Evolutionary conservation across 2,888 invertebrate genomes (phyloP), one percentile per base, ranked within the genome.

Genomic region (Campopleginae sp.): DNA sequence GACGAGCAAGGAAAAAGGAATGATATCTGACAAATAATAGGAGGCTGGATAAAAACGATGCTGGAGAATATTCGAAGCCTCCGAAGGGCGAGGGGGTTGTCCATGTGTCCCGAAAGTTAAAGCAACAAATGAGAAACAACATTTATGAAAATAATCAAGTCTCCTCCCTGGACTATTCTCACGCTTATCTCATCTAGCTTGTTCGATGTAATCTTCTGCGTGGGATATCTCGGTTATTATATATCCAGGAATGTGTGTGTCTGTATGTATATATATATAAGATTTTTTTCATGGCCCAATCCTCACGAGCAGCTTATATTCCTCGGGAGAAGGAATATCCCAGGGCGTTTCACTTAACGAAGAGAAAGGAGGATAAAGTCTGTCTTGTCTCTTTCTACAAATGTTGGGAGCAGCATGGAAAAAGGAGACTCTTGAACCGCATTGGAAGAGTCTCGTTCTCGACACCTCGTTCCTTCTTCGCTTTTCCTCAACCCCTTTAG

Each of bases 341-440:
- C 82, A 72, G 17, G 81, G 76, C 71, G 66, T 80, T 82, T 82
- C 80, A 82, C 82, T 85, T 79, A 79, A 76, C 85, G 82, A 82
- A 82, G 83, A 46, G 74, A 58, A 75, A 65, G 38, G 48, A 65
- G 75, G 63, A 44, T 61, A 68, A 68, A 78, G n/a, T 46, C 65
- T 46, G 61, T 79, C 58, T 78, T 70, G 65, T 38, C 17, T 46
- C 65, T 65, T 19, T 3, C 19, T 72, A 51, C 54, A 38, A 17
- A 5, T 42, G 19, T 58, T 38, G n/a, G 14, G 4, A 23, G 17
- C 10, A 31, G 23, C 17, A 38, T 33, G 75, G 19, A 44, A 63
- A 48, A 61, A 48, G 48, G 23, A 68, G 54, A 54, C 14, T 58
- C 58, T 74, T n/a, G 27, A 82, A 68, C 77, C 63, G 54, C 81